Evolutionary conservation across 2,113 vertebrate genomes (phyloP).

Genomic region (Halichoerus grypus): DNA sequence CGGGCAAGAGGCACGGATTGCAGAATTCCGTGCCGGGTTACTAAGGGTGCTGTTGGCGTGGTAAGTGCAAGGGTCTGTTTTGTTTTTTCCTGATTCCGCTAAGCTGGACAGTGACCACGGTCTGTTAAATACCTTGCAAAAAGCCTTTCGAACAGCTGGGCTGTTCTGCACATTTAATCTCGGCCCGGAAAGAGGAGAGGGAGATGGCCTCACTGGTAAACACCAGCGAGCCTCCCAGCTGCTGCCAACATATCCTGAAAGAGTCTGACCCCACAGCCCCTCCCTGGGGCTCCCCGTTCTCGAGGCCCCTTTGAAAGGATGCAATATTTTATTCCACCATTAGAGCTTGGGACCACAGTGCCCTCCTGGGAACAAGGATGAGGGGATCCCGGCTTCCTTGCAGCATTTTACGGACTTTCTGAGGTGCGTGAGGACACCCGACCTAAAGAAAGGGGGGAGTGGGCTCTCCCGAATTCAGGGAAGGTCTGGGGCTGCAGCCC

Average conservation of each 20-base stretch:
- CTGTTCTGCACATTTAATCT: background rate
- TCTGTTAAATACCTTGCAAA: background rate
- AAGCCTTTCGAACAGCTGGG: slow-evolving; percentile 26
- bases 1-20: rapidly evolving
- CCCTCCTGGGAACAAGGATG: rapidly evolving
- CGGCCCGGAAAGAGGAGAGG: background rate
- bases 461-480: background rate
- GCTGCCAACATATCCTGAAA: rapidly evolving
- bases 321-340: background rate
- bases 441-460: rapidly evolving
- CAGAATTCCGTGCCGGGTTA: background rate
- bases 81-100: background rate
- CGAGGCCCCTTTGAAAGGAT: background rate
- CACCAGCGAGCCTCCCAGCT: background rate
- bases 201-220: background rate
- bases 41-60: background rate
- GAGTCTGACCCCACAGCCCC: background rate
- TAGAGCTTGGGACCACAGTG: background rate
- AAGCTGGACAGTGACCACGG: background rate
- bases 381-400: background rate
- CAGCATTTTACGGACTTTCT: background rate
- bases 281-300: rapidly evolving
- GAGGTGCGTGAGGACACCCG: rapidly evolving
- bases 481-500: background rate
- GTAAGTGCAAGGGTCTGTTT: background rate